Evolutionary conservation across 2,888 invertebrate genomes (phyloP).

Genomic region (Mamestra brassicae): DNA sequence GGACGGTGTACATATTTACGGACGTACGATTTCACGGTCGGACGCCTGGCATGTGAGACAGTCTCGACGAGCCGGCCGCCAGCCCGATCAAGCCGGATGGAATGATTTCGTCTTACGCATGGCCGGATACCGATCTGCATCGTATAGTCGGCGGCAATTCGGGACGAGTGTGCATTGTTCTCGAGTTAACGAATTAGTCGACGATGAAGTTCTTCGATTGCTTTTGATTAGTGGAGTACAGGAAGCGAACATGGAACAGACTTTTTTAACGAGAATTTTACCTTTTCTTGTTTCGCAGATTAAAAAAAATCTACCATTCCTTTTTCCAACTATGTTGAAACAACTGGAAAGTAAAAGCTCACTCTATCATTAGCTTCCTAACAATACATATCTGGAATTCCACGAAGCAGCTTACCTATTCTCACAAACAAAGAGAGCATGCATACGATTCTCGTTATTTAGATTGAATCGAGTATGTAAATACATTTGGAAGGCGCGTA

Average conservation of each 20-base stretch:
- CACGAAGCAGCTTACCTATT: conserved; percentile 6
- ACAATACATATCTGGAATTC: conserved; percentile 1
- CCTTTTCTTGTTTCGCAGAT: too few relatives aligned
- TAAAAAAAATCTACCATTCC: too few relatives aligned
- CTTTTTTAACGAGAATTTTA: not conserved
- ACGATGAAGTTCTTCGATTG: conserved; percentile 35
- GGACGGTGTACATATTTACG: conserved; percentile 53
- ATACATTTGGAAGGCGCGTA: conserved; percentile 44
- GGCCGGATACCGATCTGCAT: conserved; percentile 61
- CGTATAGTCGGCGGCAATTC: conserved; percentile 51
- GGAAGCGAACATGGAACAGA: not conserved
- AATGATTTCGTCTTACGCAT: conserved; percentile 73
- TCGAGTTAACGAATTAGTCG: conserved; percentile 53
- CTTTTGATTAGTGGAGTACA: conserved; percentile 13
- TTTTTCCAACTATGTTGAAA: too few relatives aligned
- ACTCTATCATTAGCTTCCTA: not conserved
- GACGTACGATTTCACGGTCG: conserved; percentile 67
- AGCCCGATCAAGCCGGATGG: conserved; percentile 66
- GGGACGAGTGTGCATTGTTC: conserved; percentile 57
- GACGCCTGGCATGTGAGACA: conserved; percentile 64
- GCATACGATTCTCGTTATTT: conserved; percentile 39
- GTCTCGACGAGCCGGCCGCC: conserved; percentile 45
- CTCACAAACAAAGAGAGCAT: conserved; percentile 34
- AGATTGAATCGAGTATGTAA: conserved; percentile 52
- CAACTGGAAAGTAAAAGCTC: conserved; percentile 1